A percentile compares a stretch with the other conserved stretches of the same genome.
These are phyloP conservation scores for Apis cerana DNA, from an alignment of 1,140 invertebrate genomes.

Conservation along the genomic window DNA sequence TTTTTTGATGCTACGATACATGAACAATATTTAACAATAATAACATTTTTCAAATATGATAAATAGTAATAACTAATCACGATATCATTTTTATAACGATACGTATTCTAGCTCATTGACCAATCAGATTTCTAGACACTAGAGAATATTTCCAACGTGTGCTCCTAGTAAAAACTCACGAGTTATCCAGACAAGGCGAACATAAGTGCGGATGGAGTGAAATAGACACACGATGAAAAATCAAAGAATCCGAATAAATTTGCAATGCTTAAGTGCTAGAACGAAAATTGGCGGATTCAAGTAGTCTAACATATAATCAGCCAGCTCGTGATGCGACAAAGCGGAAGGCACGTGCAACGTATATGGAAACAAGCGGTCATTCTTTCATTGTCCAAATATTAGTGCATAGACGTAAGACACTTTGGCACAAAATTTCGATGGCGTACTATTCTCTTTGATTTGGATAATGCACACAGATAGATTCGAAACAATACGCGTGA, in stretches of 20 bases:
- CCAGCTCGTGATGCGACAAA: background rate
- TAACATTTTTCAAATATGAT: too few species aligned
- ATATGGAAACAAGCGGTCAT: background rate
- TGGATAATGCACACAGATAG: background rate
- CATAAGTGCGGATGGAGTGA: background rate
- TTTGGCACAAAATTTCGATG: background rate
- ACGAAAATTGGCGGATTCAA: background rate
- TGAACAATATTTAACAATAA: too few species aligned
- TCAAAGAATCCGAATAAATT: background rate
- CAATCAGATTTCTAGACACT: too few species aligned
- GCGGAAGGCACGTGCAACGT: background rate
- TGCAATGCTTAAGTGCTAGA: background rate
- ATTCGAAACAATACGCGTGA: background rate
- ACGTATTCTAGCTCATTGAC: too few species aligned
- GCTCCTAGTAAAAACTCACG: too few species aligned
- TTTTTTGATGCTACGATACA: too few species aligned
- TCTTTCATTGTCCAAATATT: too few species aligned
- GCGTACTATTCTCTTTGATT: background rate
- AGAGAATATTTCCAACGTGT: background rate
- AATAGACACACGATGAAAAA: background rate
- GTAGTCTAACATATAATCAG: conserved; percentile 16
- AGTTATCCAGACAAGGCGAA: background rate
- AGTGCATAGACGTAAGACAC: background rate
- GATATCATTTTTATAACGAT: too few species aligned
- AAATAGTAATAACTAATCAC: too few species aligned